Conservation (phyloP, 2,113 vertebrate species). For the Lepus americanus region DNA sequence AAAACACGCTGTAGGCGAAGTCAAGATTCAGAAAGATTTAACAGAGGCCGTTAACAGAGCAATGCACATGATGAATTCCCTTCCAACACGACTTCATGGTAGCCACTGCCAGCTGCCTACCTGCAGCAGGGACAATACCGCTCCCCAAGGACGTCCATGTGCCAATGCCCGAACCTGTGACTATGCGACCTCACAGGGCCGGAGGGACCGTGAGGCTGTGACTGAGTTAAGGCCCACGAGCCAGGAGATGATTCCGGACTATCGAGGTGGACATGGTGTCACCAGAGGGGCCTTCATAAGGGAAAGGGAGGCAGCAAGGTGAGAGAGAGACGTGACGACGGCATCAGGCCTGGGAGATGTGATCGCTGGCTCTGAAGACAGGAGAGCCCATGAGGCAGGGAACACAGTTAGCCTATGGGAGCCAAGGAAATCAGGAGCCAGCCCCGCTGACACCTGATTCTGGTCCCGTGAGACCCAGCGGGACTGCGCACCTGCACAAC, state of each 20-base stretch:
- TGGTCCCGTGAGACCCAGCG: not conserved
- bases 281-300: not conserved
- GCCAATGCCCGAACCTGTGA: not conserved
- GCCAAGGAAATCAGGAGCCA: not conserved
- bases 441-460: not conserved
- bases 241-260: not conserved
- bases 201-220: too few relatives aligned
- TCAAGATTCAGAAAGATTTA: not conserved
- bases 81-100: not conserved
- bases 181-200: not conserved
- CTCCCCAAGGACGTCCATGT: not conserved
- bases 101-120: not conserved
- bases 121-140: not conserved
- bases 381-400: not conserved
- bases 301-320: not conserved
- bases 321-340: not conserved
- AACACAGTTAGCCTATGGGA: not conserved
- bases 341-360: not conserved
- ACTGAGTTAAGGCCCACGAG: not conserved
- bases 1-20: not conserved
- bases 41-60: not conserved
- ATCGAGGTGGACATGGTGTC: not conserved
- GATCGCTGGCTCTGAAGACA: not conserved
- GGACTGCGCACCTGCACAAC: not conserved
- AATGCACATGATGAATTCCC: not conserved